These are phyloP conservation scores for Lacerta bilineata DNA, from an alignment of 2,797 vertebrate species.

Conservation along the genomic window DNA sequence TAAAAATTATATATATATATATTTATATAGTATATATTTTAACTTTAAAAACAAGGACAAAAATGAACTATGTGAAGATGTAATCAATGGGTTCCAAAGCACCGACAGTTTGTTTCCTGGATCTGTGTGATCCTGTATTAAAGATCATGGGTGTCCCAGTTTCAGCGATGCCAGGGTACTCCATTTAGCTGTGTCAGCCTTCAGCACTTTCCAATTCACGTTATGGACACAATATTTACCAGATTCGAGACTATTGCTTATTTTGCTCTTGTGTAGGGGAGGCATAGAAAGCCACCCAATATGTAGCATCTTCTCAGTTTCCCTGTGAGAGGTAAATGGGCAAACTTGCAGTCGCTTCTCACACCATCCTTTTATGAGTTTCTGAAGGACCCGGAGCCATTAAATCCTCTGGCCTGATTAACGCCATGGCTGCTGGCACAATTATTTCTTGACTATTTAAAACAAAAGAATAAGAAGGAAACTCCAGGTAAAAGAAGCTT, in stretches of 20 bases:
- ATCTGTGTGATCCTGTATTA: constrained; percentile 54
- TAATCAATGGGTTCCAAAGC: constrained; percentile 72
- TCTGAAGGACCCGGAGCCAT: constrained; percentile 62
- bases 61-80: constrained; percentile 63
- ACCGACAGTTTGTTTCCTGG: constrained; percentile 71
- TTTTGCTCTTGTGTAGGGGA: constrained; percentile 61
- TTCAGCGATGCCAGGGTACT: constrained; percentile 63
- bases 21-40: constrained; percentile 27
- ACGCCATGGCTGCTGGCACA: constrained; percentile 78
- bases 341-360: constrained; percentile 63
- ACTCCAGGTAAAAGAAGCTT: constrained; percentile 60
- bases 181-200: constrained; percentile 41
- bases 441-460: constrained; percentile 66
- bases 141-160: constrained; percentile 61
- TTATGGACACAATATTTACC: constrained; percentile 70
- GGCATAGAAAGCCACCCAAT: constrained; percentile 67
- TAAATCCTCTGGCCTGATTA: constrained; percentile 73
- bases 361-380: constrained; percentile 66
- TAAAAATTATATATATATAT: constrained; percentile 63
- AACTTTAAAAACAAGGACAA: constrained; percentile 51
- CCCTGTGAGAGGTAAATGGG: constrained; percentile 57
- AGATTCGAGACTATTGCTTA: constrained; percentile 74
- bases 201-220: constrained; percentile 73
- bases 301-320: constrained; percentile 65
- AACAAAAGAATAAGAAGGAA: constrained; percentile 51